Evolutionary conservation across 1,140 invertebrate species (phyloP).

Genomic region (Sarcophaga peregrina): DNA sequence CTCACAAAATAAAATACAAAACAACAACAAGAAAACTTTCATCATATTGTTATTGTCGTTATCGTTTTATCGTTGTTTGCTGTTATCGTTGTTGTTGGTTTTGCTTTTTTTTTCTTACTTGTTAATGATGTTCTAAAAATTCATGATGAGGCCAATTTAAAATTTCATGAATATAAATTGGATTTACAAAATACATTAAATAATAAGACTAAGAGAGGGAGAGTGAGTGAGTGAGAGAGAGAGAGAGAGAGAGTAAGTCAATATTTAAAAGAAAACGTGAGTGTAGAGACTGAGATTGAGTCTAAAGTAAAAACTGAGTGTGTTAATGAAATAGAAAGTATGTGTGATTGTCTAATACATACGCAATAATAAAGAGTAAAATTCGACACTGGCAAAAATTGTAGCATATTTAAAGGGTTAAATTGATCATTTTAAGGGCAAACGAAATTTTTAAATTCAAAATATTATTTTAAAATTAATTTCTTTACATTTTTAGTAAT

Average conservation of each 20-base stretch:
- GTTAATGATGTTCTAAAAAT: conserved; percentile 11
- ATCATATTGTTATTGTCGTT: not conserved
- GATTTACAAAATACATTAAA: conserved; percentile 23
- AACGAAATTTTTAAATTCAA: too few relatives aligned
- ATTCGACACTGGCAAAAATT: too few relatives aligned
- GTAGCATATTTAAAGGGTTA: too few relatives aligned
- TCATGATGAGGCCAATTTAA: conserved; percentile 21
- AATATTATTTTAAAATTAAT: too few relatives aligned
- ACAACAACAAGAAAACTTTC: conserved; percentile 7
- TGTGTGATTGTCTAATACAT: too few relatives aligned
- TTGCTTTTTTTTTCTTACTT: not conserved
- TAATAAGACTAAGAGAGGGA: not conserved
- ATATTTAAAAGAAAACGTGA: not conserved
- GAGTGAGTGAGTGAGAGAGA: not conserved
- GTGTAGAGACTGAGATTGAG: not conserved
- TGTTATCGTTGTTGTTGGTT: too few relatives aligned
- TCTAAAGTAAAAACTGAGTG: too few relatives aligned
- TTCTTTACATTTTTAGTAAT: too few relatives aligned
- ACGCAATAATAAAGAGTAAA: too few relatives aligned
- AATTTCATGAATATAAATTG: conserved; percentile 27
- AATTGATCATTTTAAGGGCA: too few relatives aligned
- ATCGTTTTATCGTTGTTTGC: too few relatives aligned
- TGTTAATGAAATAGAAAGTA: too few relatives aligned
- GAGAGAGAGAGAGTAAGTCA: not conserved
- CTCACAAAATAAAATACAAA: conserved; percentile 11